A percentile compares a stretch with the other conserved stretches of the same genome.
Conservation (phyloP, 2,888 invertebrate species). For the Machimus rusticus region DNA sequence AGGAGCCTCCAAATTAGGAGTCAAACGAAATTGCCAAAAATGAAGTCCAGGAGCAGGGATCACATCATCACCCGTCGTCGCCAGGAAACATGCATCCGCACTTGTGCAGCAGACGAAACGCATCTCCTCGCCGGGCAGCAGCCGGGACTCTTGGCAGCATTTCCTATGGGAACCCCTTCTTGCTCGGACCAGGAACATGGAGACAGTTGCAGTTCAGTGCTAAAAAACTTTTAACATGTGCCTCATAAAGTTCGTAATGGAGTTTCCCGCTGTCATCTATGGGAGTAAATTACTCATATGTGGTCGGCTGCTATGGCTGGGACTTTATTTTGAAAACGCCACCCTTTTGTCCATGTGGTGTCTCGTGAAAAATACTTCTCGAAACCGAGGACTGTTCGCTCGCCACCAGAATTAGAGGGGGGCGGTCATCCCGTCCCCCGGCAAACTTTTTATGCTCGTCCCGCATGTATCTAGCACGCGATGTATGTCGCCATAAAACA, state of each 20-base stretch:
- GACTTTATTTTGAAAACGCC: neutral
- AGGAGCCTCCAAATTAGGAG: neutral
- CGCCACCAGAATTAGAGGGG: neutral
- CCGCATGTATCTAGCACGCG: neutral
- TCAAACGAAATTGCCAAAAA: neutral
- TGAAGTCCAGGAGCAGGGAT: neutral
- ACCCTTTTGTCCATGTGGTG: neutral
- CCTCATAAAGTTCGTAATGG: slow-evolving; percentile 17
- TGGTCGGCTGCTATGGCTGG: neutral
- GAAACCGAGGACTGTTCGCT: neutral
- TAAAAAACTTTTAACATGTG: slow-evolving; percentile 14
- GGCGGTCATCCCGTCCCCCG: neutral
- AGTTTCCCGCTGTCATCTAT: slow-evolving; percentile 8
- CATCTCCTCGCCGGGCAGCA: neutral
- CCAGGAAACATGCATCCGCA: neutral
- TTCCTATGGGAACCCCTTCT: neutral
- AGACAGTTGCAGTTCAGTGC: slow-evolving; percentile 2
- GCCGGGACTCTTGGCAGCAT: slow-evolving; percentile 3
- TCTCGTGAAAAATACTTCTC: slow-evolving; percentile 4
- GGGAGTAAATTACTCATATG: slow-evolving; percentile 17
- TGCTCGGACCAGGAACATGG: neutral
- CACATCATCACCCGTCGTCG: too few species aligned
- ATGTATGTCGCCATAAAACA: neutral
- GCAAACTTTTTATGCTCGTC: neutral
- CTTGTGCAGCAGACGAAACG: neutral